Evolutionary conservation across 2,888 invertebrate genomes (phyloP).

Genomic region (Philereme vetulata): DNA sequence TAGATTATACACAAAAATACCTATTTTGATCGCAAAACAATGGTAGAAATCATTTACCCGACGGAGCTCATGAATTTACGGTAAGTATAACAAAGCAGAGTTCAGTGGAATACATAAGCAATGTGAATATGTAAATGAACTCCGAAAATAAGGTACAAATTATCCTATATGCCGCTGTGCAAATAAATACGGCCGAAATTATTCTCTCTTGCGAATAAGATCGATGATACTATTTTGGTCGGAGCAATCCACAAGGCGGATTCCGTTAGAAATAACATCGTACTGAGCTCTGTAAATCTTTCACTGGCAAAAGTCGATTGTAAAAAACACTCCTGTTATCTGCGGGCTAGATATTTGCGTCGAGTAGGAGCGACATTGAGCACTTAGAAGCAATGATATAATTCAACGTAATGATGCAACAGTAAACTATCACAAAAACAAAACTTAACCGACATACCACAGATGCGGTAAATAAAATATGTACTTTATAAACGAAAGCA

Average conservation of each 20-base stretch:
- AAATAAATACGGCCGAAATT: slow-evolving; percentile 71
- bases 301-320: slow-evolving; percentile 68
- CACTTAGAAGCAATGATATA: slow-evolving; percentile 48
- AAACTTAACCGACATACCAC: slow-evolving; percentile 43
- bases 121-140: slow-evolving; percentile 54
- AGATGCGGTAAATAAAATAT: slow-evolving; percentile 37
- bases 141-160: slow-evolving; percentile 54
- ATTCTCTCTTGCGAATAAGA: slow-evolving; percentile 72
- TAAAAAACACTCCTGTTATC: slow-evolving; percentile 67
- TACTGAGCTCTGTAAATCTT: slow-evolving; percentile 69
- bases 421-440: slow-evolving; percentile 42
- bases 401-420: slow-evolving; percentile 48
- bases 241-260: slow-evolving; percentile 75
- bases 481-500: slow-evolving; percentile 32
- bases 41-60: background rate
- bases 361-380: slow-evolving; percentile 49
- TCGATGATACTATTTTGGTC: slow-evolving; percentile 79
- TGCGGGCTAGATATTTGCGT: slow-evolving; percentile 46
- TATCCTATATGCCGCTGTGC: slow-evolving; percentile 57
- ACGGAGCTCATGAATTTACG: slow-evolving; percentile 1
- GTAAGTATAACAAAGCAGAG: slow-evolving; percentile 1
- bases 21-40: background rate
- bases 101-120: slow-evolving; percentile 28
- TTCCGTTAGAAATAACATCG: slow-evolving; percentile 77
- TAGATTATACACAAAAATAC: background rate